phyloP scores from a whole-genome alignment of 2,797 vertebrate species.

The Etheostoma nigrum region DNA sequence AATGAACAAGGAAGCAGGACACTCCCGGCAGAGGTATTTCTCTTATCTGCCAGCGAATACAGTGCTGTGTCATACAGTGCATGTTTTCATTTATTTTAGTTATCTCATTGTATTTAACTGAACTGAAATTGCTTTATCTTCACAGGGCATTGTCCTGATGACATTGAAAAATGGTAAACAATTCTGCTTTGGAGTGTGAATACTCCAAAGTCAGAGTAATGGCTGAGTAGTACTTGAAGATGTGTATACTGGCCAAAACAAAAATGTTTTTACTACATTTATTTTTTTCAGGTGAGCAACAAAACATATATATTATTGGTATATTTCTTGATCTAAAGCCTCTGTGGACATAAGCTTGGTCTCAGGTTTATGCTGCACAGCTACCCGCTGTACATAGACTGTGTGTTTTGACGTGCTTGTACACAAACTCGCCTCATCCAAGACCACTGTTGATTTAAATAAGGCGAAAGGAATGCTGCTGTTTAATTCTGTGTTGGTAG shows the following conservation, averaged over 20 bases:
- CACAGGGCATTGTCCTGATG: not conserved
- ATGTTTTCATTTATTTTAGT: slow-evolving; percentile 15
- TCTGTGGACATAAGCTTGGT: slow-evolving; percentile 1
- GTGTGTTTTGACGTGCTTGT: slow-evolving; percentile 66
- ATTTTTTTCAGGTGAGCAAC: slow-evolving; percentile 9
- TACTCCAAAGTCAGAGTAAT: slow-evolving; percentile 6
- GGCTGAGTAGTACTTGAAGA: slow-evolving; percentile 40
- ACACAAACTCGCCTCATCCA: slow-evolving; percentile 59
- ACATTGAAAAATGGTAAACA: not conserved
- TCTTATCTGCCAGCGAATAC: slow-evolving; percentile 32
- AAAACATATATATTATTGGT: not conserved
- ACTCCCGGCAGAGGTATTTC: slow-evolving; percentile 69
- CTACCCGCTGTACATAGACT: slow-evolving; percentile 35
- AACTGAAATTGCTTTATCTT: not conserved
- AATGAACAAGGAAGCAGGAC: slow-evolving; percentile 41
- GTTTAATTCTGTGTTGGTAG: slow-evolving; percentile 47
- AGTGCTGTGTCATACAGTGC: slow-evolving; percentile 28
- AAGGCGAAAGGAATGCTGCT: slow-evolving; percentile 71
- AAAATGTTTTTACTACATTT: not conserved
- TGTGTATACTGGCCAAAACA: slow-evolving; percentile 28
- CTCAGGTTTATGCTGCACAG: slow-evolving; percentile 49
- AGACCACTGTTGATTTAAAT: slow-evolving; percentile 70
- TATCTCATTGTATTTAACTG: slow-evolving; percentile 18
- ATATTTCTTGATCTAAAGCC: slow-evolving; percentile 20
- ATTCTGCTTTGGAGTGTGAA: not conserved